A percentile compares a stretch with the other conserved stretches of the same genome.
Conservation (phyloP, 2,888 invertebrate genomes). For the Ochlodes sylvanus region DNA sequence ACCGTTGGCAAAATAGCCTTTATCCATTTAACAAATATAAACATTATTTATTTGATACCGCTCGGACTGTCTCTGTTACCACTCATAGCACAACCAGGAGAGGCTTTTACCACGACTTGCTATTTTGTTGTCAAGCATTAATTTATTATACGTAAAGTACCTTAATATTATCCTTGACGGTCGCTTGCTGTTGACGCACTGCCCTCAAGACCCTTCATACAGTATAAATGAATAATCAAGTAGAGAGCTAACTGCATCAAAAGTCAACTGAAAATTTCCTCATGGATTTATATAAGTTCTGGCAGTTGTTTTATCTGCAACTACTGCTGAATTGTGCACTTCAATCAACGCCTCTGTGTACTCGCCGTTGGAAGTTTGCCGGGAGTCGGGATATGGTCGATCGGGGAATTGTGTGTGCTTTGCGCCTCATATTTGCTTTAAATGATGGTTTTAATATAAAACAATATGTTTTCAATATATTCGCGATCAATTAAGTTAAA, state of each 20-base stretch:
- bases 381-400: background rate
- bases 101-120: no score
- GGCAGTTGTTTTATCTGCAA: slow-evolving; percentile 12
- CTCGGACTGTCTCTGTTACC: no score
- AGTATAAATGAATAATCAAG: background rate
- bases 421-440: background rate
- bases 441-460: background rate
- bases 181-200: background rate
- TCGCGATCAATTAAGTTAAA: no score
- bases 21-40: no score
- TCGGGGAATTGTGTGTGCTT: background rate
- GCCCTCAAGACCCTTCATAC: background rate
- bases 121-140: no score
- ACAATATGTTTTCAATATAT: no score
- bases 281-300: slow-evolving; percentile 4
- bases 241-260: background rate
- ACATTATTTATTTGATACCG: no score
- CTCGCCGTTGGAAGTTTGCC: slow-evolving; percentile 12
- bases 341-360: slow-evolving; percentile 11
- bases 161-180: background rate
- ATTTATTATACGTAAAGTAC: no score
- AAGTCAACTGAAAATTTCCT: slow-evolving; percentile 3
- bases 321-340: slow-evolving; percentile 16
- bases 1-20: no score
- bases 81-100: no score